phyloP scores from a whole-genome alignment of 92 coral and sea anemone species.

The Ricordea florida region DNA sequence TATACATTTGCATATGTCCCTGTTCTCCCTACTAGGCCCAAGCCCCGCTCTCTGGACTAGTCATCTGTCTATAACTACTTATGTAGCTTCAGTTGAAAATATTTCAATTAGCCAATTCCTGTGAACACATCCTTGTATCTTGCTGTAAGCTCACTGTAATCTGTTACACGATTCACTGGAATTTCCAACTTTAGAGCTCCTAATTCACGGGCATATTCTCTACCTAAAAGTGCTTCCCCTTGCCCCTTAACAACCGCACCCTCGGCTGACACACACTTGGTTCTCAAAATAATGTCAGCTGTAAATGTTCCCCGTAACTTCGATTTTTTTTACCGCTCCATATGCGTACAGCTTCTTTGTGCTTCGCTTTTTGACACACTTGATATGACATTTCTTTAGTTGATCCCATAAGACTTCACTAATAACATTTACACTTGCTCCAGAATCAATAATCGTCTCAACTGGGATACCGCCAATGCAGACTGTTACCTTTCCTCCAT shows the following conservation, averaged over 20 bases:
- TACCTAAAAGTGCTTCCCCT: constrained; percentile 21
- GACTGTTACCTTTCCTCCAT: background rate
- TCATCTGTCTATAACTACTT: no score
- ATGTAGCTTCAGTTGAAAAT: constrained; percentile 21
- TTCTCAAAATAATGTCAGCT: background rate
- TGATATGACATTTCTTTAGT: background rate
- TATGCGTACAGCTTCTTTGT: constrained; percentile 7
- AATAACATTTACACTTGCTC: constrained; percentile 21
- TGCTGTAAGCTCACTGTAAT: background rate
- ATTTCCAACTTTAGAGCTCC: constrained; percentile 1
- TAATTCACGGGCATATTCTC: constrained; percentile 9
- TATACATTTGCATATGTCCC: no score
- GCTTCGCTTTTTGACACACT: background rate
- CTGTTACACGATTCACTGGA: background rate
- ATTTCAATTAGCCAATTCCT: constrained; percentile 22
- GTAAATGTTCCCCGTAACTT: background rate
- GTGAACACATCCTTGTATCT: constrained; percentile 14
- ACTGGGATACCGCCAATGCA: constrained; percentile 15
- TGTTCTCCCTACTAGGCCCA: no score
- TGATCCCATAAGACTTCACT: background rate
- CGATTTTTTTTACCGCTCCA: constrained; percentile 14
- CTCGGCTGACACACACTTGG: background rate
- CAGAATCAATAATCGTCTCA: constrained; percentile 22
- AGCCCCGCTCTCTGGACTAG: no score
- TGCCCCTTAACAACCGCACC: constrained; percentile 1